Conservation (phyloP, 1,140 invertebrate genomes). For the Lordiphosa stackelbergi region DNA sequence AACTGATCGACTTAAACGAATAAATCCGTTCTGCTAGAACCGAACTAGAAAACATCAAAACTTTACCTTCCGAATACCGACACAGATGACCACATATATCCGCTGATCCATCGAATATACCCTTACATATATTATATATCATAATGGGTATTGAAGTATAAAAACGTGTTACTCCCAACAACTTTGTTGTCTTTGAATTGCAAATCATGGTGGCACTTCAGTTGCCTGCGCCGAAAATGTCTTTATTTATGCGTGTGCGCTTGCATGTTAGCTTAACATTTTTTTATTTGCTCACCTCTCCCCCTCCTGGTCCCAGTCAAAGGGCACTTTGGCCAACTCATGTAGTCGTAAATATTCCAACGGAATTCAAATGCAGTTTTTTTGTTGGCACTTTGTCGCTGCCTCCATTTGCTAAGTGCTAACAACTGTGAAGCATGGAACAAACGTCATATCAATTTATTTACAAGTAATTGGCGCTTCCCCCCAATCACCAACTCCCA, state of each 20-base stretch:
- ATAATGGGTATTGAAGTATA: slow-evolving; percentile 3
- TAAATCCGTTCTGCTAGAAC: no score
- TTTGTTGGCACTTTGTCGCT: slow-evolving; percentile 9
- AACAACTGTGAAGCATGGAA: slow-evolving; percentile 47
- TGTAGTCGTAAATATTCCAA: slow-evolving; percentile 68
- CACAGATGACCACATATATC: no score
- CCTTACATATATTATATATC: not conserved
- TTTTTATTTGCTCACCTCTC: not conserved
- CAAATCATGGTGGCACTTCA: slow-evolving; percentile 62
- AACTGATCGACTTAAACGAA: no score
- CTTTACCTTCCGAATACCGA: no score
- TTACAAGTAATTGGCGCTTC: slow-evolving; percentile 39
- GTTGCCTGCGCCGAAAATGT: slow-evolving; percentile 46
- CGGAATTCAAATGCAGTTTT: slow-evolving; percentile 64
- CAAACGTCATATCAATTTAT: slow-evolving; percentile 54
- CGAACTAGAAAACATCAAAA: no score
- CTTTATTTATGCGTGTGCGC: slow-evolving; percentile 70
- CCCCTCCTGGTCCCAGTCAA: not conserved
- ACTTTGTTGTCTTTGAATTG: slow-evolving; percentile 69
- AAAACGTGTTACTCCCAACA: slow-evolving; percentile 36
- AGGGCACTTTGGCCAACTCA: slow-evolving; percentile 48
- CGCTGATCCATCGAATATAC: slow-evolving; percentile 8
- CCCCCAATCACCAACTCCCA: not conserved
- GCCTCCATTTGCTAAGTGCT: slow-evolving; percentile 54
- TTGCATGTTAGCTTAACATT: slow-evolving; percentile 37